Evolutionary conservation across 2,113 vertebrate genomes (phyloP), one percentile per base, ranked within the genome.

Genomic region (Dicerorhinus sumatrensis): DNA sequence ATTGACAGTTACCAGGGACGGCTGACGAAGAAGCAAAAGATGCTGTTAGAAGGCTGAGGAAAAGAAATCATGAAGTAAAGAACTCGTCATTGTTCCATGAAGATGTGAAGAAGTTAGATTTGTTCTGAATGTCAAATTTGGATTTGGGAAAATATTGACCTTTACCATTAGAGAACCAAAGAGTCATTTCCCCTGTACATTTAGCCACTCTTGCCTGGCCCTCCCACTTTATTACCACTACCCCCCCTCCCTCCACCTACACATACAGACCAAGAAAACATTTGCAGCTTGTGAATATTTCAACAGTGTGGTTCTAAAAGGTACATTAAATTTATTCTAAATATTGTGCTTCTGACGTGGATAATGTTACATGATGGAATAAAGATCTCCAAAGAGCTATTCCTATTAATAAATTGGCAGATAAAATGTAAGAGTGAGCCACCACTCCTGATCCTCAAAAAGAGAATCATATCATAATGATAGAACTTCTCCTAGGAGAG

Each of bases 291-390:
- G 96, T 97, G 92, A 98, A 94, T 97, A 91, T 82, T 95, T 77
- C 94, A 93, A 94, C 96, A 90, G 56, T 31, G 33, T 63, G 2
- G 81, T 93, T 98, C 98, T 93, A 80, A 92, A 95, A 91, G 97
- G 85, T 85, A 79, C 51, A 56, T 91, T 97, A 82, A 51, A 84
- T 95, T 97, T 97, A 81, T 93, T 91, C 80, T 97, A 90, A 10
- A 31, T 96, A 36, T 70, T 48, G 81, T 97, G 77, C 60, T 65
- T 97, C 91, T 17, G 60, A 75, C 27, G 36, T 81, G 33, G 80
- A 82, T 98, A 97, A 94, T 94, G 33, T 94, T 96, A 88, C 88
- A 3, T 88, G 95, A 94, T 98, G 90, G 91, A 97, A 92, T 91
- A 96, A 89, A 65, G 84, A 77, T 96, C 98, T 97, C 86, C 83